phyloP scores from a whole-genome alignment of 2,113 vertebrate species.

The Trachemys scripta region DNA sequence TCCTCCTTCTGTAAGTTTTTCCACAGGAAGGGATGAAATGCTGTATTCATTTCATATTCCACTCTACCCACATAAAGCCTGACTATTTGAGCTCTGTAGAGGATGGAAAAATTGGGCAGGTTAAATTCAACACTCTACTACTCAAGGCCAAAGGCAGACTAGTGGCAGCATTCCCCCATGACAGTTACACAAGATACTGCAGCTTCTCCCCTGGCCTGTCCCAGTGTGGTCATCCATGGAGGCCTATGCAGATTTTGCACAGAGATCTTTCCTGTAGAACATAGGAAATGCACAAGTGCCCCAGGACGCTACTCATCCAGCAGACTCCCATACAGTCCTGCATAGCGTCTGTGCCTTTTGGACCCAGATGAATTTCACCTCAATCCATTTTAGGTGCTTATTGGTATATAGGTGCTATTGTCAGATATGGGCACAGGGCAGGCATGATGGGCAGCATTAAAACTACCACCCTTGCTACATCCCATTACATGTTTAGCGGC shows the following conservation, averaged over 20 bases:
- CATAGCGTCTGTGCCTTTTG: neutral
- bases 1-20: neutral
- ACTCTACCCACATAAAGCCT: neutral
- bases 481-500: neutral
- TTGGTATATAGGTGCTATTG: neutral
- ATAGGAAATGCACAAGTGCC: neutral
- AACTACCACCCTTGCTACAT: neutral
- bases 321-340: neutral
- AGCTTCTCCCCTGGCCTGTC: neutral
- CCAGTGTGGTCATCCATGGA: neutral
- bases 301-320: neutral
- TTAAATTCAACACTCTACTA: neutral
- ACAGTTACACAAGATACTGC: neutral
- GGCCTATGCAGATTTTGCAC: neutral
- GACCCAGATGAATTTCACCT: neutral
- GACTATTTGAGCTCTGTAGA: neutral
- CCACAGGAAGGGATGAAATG: constrained; percentile 1
- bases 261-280: neutral
- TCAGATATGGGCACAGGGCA: neutral
- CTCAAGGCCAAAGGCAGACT: neutral
- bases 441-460: neutral
- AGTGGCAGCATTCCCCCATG: neutral
- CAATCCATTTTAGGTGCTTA: neutral
- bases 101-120: neutral
- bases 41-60: neutral